Evolutionary conservation across 2,888 invertebrate species (phyloP).

Genomic region (Petrolisthes manimaculis): DNA sequence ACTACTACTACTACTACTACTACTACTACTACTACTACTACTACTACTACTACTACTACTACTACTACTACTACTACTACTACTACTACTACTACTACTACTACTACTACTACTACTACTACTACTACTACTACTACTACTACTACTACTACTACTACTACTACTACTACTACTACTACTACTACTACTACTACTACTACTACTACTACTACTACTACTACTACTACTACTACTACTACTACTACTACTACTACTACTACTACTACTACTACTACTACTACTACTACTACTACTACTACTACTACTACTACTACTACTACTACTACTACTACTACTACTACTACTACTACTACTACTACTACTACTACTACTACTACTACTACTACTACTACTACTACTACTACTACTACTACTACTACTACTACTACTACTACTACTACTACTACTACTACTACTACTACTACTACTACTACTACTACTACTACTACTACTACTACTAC

Average conservation of each 20-base stretch:
- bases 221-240: conserved; percentile 3
- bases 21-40: not conserved
- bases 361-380: conserved; percentile 16
- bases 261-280: conserved; percentile 3
- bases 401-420: conserved; percentile 22
- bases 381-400: conserved; percentile 22
- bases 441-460: conserved; percentile 30
- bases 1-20: not conserved
- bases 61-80: not conserved
- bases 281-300: not conserved
- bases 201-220: not conserved
- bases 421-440: conserved; percentile 26
- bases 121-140: not conserved
- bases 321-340: not conserved
- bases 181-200: conserved; percentile 3
- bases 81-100: not conserved
- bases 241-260: conserved; percentile 3
- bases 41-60: not conserved
- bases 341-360: not conserved
- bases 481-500: conserved; percentile 37
- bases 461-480: conserved; percentile 36
- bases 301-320: not conserved
- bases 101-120: too few relatives aligned
- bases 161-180: conserved; percentile 3
- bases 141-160: conserved; percentile 3